Conservation (phyloP, 2,888 invertebrate genomes). For the Zhengitettix transpicula region DNA sequence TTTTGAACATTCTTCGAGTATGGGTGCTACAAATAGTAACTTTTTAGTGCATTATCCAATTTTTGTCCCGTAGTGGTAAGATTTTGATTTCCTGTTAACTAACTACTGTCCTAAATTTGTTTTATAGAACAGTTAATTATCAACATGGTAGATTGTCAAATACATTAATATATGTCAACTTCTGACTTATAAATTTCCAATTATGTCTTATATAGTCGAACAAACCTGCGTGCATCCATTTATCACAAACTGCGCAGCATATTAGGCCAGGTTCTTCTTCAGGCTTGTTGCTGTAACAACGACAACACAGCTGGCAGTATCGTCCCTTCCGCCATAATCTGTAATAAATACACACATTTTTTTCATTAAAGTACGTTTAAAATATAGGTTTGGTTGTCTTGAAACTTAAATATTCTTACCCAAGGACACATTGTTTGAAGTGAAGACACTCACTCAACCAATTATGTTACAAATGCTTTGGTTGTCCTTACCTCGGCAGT, state of each 20-base stretch:
- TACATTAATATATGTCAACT: no score
- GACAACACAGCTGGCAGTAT: slow-evolving; percentile 54
- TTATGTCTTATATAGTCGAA: background rate
- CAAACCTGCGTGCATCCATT: slow-evolving; percentile 34
- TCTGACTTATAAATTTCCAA: no score
- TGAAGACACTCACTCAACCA: no score
- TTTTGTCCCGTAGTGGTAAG: no score
- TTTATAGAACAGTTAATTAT: background rate
- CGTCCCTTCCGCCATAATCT: slow-evolving; percentile 54
- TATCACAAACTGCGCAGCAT: slow-evolving; percentile 33
- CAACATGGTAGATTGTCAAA: background rate
- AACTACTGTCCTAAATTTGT: background rate
- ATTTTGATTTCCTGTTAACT: background rate
- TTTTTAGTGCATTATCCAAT: no score
- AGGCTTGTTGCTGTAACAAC: slow-evolving; percentile 44
- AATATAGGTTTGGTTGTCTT: no score
- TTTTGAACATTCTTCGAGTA: no score
- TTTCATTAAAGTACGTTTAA: no score
- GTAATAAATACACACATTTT: background rate
- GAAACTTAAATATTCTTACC: background rate
- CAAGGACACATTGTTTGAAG: background rate
- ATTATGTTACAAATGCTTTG: no score
- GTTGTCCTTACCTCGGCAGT: no score
- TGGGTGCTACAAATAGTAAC: no score
- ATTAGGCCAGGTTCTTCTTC: slow-evolving; percentile 38